A percentile compares a stretch with the other conserved stretches of the same genome.
phyloP scores from a whole-genome alignment of 2,888 invertebrate genomes.

The Caenorhabditis sp. region DNA sequence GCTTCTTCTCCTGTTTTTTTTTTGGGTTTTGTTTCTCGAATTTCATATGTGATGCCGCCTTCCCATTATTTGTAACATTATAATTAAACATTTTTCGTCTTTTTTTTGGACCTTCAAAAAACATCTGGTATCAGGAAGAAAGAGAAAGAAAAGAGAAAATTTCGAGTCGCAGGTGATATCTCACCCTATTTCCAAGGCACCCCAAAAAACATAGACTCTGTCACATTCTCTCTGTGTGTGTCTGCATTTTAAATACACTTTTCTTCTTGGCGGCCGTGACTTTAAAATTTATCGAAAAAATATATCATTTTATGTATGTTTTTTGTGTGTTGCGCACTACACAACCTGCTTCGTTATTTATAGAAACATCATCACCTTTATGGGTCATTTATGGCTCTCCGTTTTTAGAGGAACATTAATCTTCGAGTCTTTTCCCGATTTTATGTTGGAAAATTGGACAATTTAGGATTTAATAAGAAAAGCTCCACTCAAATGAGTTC shows the following conservation, averaged over 20 bases:
- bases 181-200: no score
- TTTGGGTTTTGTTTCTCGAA: not conserved
- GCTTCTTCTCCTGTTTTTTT: conserved; percentile 3
- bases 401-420: no score
- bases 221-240: no score
- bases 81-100: conserved; percentile 12
- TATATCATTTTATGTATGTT: conserved; percentile 1
- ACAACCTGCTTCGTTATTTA: not conserved
- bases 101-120: not conserved
- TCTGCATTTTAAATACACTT: not conserved
- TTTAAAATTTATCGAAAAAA: conserved; percentile 1
- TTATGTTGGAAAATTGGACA: no score
- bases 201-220: not conserved
- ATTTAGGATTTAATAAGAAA: no score
- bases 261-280: not conserved
- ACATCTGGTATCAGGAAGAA: not conserved
- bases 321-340: conserved; percentile 8
- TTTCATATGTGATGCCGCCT: not conserved
- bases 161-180: not conserved
- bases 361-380: not conserved
- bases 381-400: conserved; percentile 3
- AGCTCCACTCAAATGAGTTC: no score
- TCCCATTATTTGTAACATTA: not conserved
- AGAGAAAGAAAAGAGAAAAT: not conserved
- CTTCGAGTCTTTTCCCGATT: no score